Conservation (phyloP, 1,140 invertebrate species). For the Lamellibrachia luymesi region DNA sequence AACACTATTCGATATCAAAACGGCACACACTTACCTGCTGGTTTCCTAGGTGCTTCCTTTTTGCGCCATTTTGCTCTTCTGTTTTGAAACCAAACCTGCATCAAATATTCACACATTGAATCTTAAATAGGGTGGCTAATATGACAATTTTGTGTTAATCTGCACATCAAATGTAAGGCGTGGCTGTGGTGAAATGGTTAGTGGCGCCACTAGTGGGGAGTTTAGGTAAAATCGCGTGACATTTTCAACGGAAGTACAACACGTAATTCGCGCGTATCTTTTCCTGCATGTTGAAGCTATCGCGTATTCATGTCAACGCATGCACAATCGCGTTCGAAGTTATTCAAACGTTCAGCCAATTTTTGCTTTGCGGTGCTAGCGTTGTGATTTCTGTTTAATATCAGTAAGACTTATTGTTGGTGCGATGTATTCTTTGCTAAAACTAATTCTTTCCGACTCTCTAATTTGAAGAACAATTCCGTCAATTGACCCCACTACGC, state of each 20-base stretch:
- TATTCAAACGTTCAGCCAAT: too few species aligned
- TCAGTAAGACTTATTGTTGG: too few species aligned
- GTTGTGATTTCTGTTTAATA: too few species aligned
- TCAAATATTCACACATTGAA: neutral
- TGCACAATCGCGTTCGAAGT: neutral
- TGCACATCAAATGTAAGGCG: neutral
- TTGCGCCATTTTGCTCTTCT: constrained; percentile 96
- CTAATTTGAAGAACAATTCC: neutral
- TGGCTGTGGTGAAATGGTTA: neutral
- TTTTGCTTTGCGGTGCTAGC: too few species aligned
- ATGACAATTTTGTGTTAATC: neutral
- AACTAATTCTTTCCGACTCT: too few species aligned
- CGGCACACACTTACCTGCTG: neutral
- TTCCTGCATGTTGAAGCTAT: neutral
- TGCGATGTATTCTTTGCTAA: too few species aligned
- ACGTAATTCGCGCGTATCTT: neutral
- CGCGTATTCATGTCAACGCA: neutral
- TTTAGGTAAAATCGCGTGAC: too few species aligned
- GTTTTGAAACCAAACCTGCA: constrained; percentile 93
- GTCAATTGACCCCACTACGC: neutral
- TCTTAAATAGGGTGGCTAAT: neutral
- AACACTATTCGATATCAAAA: neutral
- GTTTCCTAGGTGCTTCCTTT: constrained; percentile 30
- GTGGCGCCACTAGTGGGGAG: too few species aligned
- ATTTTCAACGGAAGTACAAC: too few species aligned